These are phyloP conservation scores for Mormoops blainvillei DNA, from an alignment of 2,113 vertebrate species.

Conservation along the genomic window DNA sequence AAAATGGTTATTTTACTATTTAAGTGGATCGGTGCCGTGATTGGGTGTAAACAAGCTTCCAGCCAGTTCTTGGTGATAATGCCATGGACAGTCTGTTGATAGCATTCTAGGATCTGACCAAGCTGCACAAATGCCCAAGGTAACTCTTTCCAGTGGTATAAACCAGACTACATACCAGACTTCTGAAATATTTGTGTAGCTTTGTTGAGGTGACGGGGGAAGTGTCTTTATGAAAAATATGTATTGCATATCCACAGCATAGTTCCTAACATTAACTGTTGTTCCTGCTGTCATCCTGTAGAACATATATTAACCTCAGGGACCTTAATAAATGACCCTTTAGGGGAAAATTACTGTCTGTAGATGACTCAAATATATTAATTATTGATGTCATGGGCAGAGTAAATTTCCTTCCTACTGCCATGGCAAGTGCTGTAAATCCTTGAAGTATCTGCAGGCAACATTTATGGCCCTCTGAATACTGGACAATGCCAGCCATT, in stretches of 20 bases:
- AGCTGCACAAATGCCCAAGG: not conserved
- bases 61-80: not conserved
- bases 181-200: not conserved
- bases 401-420: not conserved
- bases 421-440: constrained; percentile 4
- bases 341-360: constrained; percentile 20
- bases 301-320: constrained; percentile 12
- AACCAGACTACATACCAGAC: not conserved
- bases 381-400: not conserved
- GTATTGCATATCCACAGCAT: not conserved
- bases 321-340: constrained; percentile 32
- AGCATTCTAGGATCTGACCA: not conserved
- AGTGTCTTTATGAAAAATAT: not conserved
- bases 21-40: not conserved
- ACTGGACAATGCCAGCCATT: not conserved
- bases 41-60: constrained; percentile 5
- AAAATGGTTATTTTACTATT: constrained; percentile 19
- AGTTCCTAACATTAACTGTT: not conserved
- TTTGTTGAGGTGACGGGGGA: not conserved
- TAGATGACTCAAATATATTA: constrained; percentile 6
- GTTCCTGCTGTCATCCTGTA: constrained; percentile 14
- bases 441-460: not conserved
- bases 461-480: not conserved
- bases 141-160: not conserved
- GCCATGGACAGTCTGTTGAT: not conserved